Conservation (phyloP, 2,797 vertebrate genomes). For the Huso huso region DNA sequence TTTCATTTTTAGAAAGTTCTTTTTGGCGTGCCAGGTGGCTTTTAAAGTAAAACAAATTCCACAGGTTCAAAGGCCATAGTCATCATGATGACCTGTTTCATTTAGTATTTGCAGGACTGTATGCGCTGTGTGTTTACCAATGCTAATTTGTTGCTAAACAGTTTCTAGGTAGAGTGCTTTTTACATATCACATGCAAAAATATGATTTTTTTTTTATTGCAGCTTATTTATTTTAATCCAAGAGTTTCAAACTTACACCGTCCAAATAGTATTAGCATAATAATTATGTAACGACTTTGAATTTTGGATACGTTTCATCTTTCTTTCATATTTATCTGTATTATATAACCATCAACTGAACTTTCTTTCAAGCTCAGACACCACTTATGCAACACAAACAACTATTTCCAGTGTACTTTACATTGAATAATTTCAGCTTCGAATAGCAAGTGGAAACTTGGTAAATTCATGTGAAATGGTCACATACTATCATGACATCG, state of each 20-base stretch:
- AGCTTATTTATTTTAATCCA: constrained; percentile 65
- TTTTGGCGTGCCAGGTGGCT: neutral
- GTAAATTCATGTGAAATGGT: too few relatives aligned
- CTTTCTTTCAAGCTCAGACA: too few relatives aligned
- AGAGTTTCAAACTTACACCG: constrained; percentile 55
- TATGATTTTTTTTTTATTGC: constrained; percentile 40
- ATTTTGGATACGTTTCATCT: constrained; percentile 53
- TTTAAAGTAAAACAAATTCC: neutral
- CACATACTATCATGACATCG: too few relatives aligned
- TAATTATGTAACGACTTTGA: constrained; percentile 51
- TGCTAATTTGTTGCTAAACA: constrained; percentile 42
- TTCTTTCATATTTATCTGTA: constrained; percentile 30
- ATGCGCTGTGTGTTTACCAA: constrained; percentile 34
- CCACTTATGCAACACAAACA: too few relatives aligned
- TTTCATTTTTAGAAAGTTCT: neutral
- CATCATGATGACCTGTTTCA: neutral
- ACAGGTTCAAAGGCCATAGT: neutral
- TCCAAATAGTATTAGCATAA: constrained; percentile 62
- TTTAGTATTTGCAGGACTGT: neutral
- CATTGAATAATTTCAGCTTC: too few relatives aligned
- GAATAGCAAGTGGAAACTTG: too few relatives aligned
- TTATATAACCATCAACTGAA: too few relatives aligned
- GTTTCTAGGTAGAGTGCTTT: constrained; percentile 30
- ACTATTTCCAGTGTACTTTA: too few relatives aligned
- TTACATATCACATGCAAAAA: constrained; percentile 53